A percentile compares a stretch with the other conserved stretches of the same genome.
These are phyloP conservation scores for Tricholauxania praeusta DNA, from an alignment of 2,888 invertebrate species.

Conservation along the genomic window DNA sequence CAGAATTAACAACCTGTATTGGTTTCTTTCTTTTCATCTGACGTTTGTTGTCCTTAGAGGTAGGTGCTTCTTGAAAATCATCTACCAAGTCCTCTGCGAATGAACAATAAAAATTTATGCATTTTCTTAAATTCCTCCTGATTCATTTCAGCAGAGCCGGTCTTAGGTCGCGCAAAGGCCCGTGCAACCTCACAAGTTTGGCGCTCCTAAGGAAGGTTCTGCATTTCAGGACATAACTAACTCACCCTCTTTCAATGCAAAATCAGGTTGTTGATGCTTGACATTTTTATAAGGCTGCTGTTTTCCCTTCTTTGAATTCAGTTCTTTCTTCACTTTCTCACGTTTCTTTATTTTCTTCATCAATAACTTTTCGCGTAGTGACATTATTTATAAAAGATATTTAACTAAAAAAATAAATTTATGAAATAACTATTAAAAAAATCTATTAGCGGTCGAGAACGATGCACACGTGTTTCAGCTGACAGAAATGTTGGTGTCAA, in stretches of 20 bases:
- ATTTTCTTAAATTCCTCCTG: not conserved
- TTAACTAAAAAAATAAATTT: not conserved
- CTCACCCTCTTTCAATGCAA: slow-evolving; percentile 20
- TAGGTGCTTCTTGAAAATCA: slow-evolving; percentile 56
- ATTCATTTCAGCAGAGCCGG: too few species aligned
- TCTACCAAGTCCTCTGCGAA: slow-evolving; percentile 53
- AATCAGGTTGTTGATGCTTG: slow-evolving; percentile 38
- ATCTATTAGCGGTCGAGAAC: not conserved
- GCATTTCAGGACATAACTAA: not conserved
- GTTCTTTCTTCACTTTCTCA: slow-evolving; percentile 78
- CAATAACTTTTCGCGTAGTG: slow-evolving; percentile 74
- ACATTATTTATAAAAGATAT: slow-evolving; percentile 54
- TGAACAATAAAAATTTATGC: slow-evolving; percentile 42
- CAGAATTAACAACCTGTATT: slow-evolving; percentile 58
- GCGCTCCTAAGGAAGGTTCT: too few species aligned
- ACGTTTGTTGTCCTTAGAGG: slow-evolving; percentile 33
- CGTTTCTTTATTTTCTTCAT: slow-evolving; percentile 84
- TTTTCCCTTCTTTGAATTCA: slow-evolving; percentile 73
- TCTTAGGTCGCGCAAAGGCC: too few species aligned
- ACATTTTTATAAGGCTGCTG: slow-evolving; percentile 22
- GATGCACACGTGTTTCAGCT: slow-evolving; percentile 27
- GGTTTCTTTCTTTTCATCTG: slow-evolving; percentile 47
- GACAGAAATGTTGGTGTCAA: not conserved
- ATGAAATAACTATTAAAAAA: not conserved
- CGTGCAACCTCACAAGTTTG: too few species aligned